Conservation (phyloP, 2,888 invertebrate genomes). For the Parasteatoda lunata region DNA sequence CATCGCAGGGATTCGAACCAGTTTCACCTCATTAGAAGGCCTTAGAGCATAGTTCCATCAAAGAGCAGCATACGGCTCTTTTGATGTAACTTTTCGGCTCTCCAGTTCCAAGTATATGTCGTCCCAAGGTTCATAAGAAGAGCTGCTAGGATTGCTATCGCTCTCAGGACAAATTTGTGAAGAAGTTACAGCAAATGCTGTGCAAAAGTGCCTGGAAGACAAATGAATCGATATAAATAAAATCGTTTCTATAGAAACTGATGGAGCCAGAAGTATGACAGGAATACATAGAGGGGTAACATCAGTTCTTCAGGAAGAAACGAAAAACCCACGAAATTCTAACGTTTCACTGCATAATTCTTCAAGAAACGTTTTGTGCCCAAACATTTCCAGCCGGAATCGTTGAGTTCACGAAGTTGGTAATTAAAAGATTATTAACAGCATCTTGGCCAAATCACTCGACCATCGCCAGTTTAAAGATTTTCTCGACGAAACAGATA, state of each 20-base stretch:
- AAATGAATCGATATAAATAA: background rate
- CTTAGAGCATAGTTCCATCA: no score
- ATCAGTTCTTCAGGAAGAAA: slow-evolving; percentile 12
- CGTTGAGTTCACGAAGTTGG: slow-evolving; percentile 7
- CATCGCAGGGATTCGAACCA: no score
- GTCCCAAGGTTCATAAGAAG: background rate
- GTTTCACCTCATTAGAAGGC: no score
- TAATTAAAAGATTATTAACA: slow-evolving; percentile 15
- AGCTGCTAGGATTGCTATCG: background rate
- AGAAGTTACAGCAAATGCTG: background rate
- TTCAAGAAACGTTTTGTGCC: slow-evolving; percentile 34
- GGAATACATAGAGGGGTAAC: slow-evolving; percentile 10
- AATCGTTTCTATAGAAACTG: background rate
- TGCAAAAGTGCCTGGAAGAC: no score
- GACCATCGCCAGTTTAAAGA: slow-evolving; percentile 15
- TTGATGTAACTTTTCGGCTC: no score
- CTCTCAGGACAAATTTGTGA: background rate
- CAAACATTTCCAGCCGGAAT: slow-evolving; percentile 32
- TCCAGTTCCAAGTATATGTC: background rate
- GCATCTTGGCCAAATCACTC: slow-evolving; percentile 14
- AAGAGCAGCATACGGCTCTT: no score
- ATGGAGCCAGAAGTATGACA: background rate
- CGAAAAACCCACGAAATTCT: slow-evolving; percentile 11
- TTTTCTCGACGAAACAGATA: slow-evolving; percentile 3
- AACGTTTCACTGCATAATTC: slow-evolving; percentile 40